These are phyloP conservation scores for Hirtodrosophila confusa DNA, from an alignment of 2,888 invertebrate genomes.

Conservation along the genomic window DNA sequence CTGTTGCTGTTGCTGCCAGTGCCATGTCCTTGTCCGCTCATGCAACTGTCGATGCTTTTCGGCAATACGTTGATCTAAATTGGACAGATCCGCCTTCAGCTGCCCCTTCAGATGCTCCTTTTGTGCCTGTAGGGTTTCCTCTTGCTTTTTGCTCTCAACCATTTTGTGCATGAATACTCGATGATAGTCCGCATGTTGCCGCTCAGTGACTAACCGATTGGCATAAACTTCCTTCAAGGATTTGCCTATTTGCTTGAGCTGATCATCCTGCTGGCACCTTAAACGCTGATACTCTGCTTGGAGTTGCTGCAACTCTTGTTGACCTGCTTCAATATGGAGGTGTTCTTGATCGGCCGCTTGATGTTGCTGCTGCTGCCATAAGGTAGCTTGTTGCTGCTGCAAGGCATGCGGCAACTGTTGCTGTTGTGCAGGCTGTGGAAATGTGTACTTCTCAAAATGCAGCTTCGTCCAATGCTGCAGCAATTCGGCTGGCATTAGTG, in stretches of 20 bases:
- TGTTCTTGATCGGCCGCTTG: slow-evolving; percentile 21
- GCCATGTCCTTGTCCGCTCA: slow-evolving; percentile 8
- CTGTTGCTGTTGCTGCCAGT: slow-evolving; percentile 30
- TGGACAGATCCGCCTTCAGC: slow-evolving; percentile 12
- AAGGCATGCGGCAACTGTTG: slow-evolving; percentile 4
- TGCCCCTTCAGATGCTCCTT: slow-evolving; percentile 23
- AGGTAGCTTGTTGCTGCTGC: slow-evolving; percentile 14
- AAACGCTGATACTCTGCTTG: slow-evolving; percentile 36
- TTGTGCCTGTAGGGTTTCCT: slow-evolving; percentile 37
- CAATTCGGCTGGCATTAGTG: neutral
- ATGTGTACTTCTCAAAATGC: neutral
- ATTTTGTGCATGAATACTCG: slow-evolving; percentile 56
- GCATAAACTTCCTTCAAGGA: slow-evolving; percentile 33
- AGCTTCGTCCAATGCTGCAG: slow-evolving; percentile 22
- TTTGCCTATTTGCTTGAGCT: slow-evolving; percentile 32
- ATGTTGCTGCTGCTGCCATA: slow-evolving; percentile 30
- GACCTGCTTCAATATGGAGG: slow-evolving; percentile 12
- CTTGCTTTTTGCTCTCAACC: slow-evolving; percentile 51
- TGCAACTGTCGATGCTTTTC: slow-evolving; percentile 31
- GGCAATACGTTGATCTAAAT: slow-evolving; percentile 38
- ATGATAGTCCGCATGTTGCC: slow-evolving; percentile 61
- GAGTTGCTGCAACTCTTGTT: slow-evolving; percentile 52
- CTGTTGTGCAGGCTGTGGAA: slow-evolving; percentile 4
- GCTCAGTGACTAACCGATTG: slow-evolving; percentile 37
- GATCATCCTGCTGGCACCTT: slow-evolving; percentile 45